A percentile compares a stretch with the other conserved stretches of the same genome.
phyloP scores from a whole-genome alignment of 2,113 vertebrate genomes.

The Mormyrus lacerda region DNA sequence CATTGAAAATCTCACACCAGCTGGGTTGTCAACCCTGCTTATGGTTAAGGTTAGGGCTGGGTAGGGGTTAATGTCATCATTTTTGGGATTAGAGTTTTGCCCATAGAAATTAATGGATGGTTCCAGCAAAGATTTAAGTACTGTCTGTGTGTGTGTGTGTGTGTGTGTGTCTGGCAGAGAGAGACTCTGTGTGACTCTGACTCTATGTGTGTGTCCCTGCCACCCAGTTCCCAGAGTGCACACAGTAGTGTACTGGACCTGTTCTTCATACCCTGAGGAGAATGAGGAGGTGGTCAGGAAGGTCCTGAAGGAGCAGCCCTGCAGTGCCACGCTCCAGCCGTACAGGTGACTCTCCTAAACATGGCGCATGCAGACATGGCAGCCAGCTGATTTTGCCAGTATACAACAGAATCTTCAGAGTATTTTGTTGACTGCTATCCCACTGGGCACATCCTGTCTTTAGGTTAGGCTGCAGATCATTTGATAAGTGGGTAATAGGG shows the following conservation, averaged over 20 bases:
- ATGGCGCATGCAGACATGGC: background rate
- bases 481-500: background rate
- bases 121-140: background rate
- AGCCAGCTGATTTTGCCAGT: background rate
- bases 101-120: background rate
- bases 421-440: background rate
- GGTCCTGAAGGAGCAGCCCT: conserved; percentile 55
- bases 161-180: background rate
- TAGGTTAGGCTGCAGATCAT: background rate
- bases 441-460: background rate
- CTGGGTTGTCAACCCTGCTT: too few species aligned
- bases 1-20: too few species aligned
- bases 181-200: background rate
- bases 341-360: conserved; percentile 62
- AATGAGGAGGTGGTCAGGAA: conserved; percentile 71
- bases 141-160: background rate
- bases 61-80: background rate
- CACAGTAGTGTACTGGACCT: conserved; percentile 78
- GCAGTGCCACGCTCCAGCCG: conserved; percentile 47
- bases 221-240: conserved; percentile 68
- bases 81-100: background rate
- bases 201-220: conserved; percentile 30
- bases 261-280: conserved; percentile 75
- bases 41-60: background rate
- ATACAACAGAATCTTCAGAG: background rate